Evolutionary conservation across 2,797 vertebrate species (phyloP), one percentile per base, ranked within the genome.

Genomic region (Chloroceryle inda): DNA sequence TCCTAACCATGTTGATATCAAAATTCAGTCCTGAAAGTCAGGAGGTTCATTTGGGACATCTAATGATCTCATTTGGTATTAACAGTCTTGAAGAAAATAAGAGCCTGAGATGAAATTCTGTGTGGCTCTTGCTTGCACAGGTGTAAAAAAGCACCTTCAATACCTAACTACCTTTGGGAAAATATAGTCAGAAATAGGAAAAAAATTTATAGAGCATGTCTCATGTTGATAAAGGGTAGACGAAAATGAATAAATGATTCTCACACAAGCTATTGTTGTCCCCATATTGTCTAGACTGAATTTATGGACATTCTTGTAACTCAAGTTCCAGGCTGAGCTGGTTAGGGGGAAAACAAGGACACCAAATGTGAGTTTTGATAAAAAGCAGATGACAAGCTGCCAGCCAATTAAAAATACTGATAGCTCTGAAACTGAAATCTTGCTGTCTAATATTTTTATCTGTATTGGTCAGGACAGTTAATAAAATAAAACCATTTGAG

Each of bases 1-100:
- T 95, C 95, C 85, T 94, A 89, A 90, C 58, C 66, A 88, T 91
- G 79, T 67, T 86, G 59, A 94, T 86, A 91, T 78, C 59, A 79
- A 69, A 73, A 66, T 69, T 74, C 11, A 35, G 42, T 83, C 50
- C 76, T 89, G 62, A 88, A 94, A 94, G 62, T 75, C 79, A 88
- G 52, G 37, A 91, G 50, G 69, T 75, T 94, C 76, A 89, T 37
- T 50, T 68, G 61, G 33, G 33, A 63, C 26, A 85, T 81, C 40
- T 87, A 83, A 74, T 83, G 45, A 77, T 67, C 50, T 79, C 66
- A 66, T 47, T 81, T 55, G 79, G 6, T 73, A 58, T 52, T 83
- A 77, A 72, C 40, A 89, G 38, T 35, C 16, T 53, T 40, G 56
- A 86, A 84, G 44, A 91, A 92, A 80, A 55, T 27, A 66, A 42